Percentiles rank a stretch among this genome's conserved stretches.
phyloP scores from a whole-genome alignment of 2,113 vertebrate genomes.

The Hyaena hyaena region DNA sequence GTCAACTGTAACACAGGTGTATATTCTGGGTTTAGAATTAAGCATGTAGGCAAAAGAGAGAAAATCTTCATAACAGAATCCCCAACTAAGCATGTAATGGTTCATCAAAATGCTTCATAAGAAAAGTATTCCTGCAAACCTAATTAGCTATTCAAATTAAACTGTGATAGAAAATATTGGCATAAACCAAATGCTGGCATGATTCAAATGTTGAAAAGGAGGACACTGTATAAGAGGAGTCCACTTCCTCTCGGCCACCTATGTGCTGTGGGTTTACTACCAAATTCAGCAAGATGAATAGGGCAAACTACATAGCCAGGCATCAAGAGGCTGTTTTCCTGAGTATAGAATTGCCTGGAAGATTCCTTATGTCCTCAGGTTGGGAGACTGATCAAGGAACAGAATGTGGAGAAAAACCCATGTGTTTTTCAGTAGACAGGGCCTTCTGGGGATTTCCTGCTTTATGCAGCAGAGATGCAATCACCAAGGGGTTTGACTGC shows the following conservation, averaged over 20 bases:
- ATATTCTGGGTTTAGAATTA: background rate
- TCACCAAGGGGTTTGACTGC: background rate
- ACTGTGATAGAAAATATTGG: background rate
- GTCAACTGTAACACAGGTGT: background rate
- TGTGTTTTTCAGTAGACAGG: background rate
- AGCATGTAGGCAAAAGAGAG: background rate
- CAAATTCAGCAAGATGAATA: background rate
- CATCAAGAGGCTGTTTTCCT: background rate
- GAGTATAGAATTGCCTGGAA: background rate
- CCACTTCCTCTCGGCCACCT: background rate
- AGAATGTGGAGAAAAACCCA: background rate
- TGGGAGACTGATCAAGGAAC: background rate
- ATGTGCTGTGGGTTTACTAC: background rate
- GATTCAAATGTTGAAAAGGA: background rate
- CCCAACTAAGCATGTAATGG: background rate
- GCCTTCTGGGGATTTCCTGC: background rate
- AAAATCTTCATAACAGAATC: background rate
- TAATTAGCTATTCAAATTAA: background rate
- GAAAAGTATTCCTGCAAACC: background rate
- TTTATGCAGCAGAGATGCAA: background rate
- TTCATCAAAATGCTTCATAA: background rate
- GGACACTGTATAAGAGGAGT: background rate
- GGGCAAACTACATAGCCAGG: background rate
- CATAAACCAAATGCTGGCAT: background rate
- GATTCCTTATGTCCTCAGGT: background rate